Conservation (phyloP, 2,113 vertebrate genomes). For the Peromyscus leucopus region DNA sequence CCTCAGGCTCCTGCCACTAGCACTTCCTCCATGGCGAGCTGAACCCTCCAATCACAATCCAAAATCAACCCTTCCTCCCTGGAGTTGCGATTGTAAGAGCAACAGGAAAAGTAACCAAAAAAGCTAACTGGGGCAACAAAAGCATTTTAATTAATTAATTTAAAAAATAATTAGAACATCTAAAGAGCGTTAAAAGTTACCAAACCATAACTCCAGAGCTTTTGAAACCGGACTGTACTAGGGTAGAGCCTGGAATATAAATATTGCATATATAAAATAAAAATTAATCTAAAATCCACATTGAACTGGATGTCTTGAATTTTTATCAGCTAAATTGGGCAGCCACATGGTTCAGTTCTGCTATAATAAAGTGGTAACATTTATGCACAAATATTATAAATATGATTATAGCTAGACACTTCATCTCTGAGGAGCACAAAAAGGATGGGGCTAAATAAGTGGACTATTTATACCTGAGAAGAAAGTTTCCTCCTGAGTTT, state of each 20-base stretch:
- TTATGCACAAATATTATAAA: not conserved
- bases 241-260: not conserved
- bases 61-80: not conserved
- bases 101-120: not conserved
- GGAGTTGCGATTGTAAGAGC: not conserved
- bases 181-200: not conserved
- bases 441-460: not conserved
- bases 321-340: constrained; percentile 51
- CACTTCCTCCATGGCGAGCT: not conserved
- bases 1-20: not conserved
- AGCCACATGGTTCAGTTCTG: not conserved
- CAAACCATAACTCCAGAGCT: not conserved
- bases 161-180: not conserved
- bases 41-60: too few species aligned
- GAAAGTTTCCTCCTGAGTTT: not conserved
- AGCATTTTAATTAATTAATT: not conserved
- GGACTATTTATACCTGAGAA: not conserved
- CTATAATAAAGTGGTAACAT: not conserved
- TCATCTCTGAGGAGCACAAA: not conserved
- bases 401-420: not conserved
- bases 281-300: constrained; percentile 26
- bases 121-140: not conserved
- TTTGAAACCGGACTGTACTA: not conserved
- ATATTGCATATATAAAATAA: not conserved
- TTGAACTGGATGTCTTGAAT: not conserved